Base-by-base conservation (phyloP, 2,797 vertebrate genomes). In the Sebastes alutus region DNA sequence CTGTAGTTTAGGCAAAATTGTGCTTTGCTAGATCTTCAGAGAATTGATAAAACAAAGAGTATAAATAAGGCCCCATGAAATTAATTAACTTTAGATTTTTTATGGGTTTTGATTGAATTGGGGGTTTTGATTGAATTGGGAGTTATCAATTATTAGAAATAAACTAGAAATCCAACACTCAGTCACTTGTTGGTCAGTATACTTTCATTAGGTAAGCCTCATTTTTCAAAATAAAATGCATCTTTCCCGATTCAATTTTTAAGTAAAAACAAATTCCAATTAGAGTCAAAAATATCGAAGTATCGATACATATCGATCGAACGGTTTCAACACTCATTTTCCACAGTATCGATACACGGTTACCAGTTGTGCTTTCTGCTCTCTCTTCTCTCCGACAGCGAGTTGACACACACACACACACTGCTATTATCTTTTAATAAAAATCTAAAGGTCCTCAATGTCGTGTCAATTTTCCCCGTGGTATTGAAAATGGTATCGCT, bases 211-310 rank as follows among this genome's bases (percentile, higher is more conserved):
- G 49, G 49, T 52, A 52, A 52, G 4, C 18, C 4, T 20, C 18
- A 52, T 52, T 52, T 52, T 52, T 9, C 20, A 9, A 52, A 52
- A 9, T n/a, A 52, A 52, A 52, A 52, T 52, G 49, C 49, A n/a
- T 52, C 42, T 46, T 18, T 46, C 16, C 42, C 6, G 16, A 7
- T 46, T 46, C 0, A 46, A 18, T 46, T 46, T 46, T 18, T 18
- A 18, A 46, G 16, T 0, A 46, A 18, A 46, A 46, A 46, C 42
- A 7, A 46, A 46, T 46, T 18, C 16, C 6, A 46, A 46, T 46
- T 46, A 18, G 42, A 18, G 42, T 46, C 0, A 18, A 46, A 46
- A 18, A 46, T 46, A 46, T 7, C 0, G 3, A 46, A 46, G 16
- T 46, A 46, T 46, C 1, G 16, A 46, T 46, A 18, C 7, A 46